A percentile compares a stretch with the other conserved stretches of the same genome.
Evolutionary conservation across 1,140 invertebrate genomes (phyloP).

Genomic region (Drosophila sp.): DNA sequence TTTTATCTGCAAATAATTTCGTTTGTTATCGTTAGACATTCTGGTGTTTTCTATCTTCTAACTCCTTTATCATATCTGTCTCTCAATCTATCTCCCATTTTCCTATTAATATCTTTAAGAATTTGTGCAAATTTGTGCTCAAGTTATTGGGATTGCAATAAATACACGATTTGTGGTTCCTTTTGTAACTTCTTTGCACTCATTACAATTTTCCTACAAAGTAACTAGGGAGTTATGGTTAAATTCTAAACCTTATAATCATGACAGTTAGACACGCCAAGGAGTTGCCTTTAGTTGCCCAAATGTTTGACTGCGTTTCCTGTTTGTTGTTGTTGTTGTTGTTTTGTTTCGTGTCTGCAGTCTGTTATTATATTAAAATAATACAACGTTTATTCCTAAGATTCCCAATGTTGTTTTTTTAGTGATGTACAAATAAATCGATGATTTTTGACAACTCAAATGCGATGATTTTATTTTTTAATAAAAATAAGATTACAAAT

Average conservation of each 20-base stretch:
- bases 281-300: constrained; percentile 18
- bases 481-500: no score
- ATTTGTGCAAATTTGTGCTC: not conserved
- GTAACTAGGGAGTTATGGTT: not conserved
- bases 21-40: not conserved
- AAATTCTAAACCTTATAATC: constrained; percentile 48
- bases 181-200: constrained; percentile 4
- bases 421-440: no score
- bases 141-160: constrained; percentile 8
- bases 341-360: constrained; percentile 50
- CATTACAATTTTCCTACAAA: not conserved
- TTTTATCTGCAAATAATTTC: not conserved
- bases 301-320: constrained; percentile 32
- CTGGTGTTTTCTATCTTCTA: not conserved
- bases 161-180: constrained; percentile 23
- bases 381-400: constrained; percentile 57
- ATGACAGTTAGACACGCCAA: constrained; percentile 52
- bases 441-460: no score
- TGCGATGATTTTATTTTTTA: no score
- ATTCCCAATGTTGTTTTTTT: constrained; percentile 8
- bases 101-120: not conserved
- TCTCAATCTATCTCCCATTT: not conserved
- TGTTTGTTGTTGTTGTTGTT: constrained; percentile 21
- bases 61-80: not conserved
- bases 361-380: constrained; percentile 72